phyloP scores from a whole-genome alignment of 2,888 invertebrate genomes.

The Suillia variegata region DNA sequence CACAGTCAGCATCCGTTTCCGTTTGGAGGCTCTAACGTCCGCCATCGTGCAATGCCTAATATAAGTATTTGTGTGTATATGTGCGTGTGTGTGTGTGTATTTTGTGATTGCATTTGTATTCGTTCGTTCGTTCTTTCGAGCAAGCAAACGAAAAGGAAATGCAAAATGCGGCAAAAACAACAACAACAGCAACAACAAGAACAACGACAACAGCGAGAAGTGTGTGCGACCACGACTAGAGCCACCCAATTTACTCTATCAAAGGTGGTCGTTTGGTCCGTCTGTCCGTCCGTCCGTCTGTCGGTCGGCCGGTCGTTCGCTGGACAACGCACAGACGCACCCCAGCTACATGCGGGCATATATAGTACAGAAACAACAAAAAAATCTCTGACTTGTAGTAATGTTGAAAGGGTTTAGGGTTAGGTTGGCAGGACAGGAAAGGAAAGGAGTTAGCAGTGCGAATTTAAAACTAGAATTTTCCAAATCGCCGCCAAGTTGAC shows the following conservation, averaged over 20 bases:
- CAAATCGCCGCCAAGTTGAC: conserved; percentile 39
- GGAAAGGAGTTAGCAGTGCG: no score
- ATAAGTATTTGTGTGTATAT: no score
- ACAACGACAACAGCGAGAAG: neutral
- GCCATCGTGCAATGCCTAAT: no score
- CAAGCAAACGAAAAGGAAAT: conserved; percentile 19
- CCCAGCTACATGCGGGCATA: no score
- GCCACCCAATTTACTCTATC: neutral
- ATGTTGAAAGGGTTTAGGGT: no score
- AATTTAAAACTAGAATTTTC: no score
- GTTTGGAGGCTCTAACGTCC: neutral
- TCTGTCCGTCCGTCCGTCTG: conserved; percentile 2
- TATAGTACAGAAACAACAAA: no score
- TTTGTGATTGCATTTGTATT: neutral
- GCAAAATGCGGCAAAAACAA: conserved; percentile 7
- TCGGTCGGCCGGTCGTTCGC: no score
- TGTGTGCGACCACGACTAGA: neutral
- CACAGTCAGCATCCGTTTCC: conserved; percentile 19
- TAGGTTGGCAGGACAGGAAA: no score
- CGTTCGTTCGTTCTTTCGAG: neutral
- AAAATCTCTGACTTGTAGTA: neutral
- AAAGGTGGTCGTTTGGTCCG: neutral
- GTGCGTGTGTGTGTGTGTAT: neutral
- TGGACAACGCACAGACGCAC: no score
- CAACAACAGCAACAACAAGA: conserved; percentile 1